phyloP scores from a whole-genome alignment of 2,888 invertebrate genomes.

The Nymphalis c-album region DNA sequence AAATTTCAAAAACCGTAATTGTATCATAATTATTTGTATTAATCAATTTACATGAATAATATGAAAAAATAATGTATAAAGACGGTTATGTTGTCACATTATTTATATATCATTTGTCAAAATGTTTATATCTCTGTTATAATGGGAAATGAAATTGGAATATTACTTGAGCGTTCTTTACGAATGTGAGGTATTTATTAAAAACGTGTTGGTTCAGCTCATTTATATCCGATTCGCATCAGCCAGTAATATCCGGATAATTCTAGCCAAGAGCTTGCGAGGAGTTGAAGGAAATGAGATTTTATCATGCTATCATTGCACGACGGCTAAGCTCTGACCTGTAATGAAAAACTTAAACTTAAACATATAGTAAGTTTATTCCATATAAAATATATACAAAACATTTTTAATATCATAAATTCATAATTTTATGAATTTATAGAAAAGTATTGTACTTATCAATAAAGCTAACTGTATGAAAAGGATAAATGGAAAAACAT shows the following conservation, averaged over 20 bases:
- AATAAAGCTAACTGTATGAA: too few relatives aligned
- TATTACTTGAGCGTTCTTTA: neutral
- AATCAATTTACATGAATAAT: too few relatives aligned
- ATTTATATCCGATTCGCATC: constrained; percentile 71
- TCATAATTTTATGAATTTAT: too few relatives aligned
- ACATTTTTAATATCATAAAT: too few relatives aligned
- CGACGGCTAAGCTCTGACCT: constrained; percentile 4
- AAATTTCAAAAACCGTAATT: too few relatives aligned
- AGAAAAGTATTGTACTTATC: neutral
- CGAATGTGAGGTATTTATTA: neutral
- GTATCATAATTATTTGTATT: too few relatives aligned
- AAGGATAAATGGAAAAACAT: too few relatives aligned
- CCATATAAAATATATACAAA: neutral
- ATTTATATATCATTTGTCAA: too few relatives aligned
- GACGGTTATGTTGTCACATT: too few relatives aligned
- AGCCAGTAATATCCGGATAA: constrained; percentile 63
- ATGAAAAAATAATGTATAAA: too few relatives aligned
- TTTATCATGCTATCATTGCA: constrained; percentile 26
- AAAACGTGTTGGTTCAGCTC: constrained; percentile 47
- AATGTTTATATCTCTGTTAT: too few relatives aligned
- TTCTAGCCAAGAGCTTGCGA: constrained; percentile 45
- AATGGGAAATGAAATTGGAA: too few relatives aligned
- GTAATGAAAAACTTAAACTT: constrained; percentile 1
- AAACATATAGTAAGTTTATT: neutral
- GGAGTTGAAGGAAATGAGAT: constrained; percentile 35